Base-by-base conservation (phyloP, 2,888 invertebrate genomes). In the Vanessa cardui region DNA sequence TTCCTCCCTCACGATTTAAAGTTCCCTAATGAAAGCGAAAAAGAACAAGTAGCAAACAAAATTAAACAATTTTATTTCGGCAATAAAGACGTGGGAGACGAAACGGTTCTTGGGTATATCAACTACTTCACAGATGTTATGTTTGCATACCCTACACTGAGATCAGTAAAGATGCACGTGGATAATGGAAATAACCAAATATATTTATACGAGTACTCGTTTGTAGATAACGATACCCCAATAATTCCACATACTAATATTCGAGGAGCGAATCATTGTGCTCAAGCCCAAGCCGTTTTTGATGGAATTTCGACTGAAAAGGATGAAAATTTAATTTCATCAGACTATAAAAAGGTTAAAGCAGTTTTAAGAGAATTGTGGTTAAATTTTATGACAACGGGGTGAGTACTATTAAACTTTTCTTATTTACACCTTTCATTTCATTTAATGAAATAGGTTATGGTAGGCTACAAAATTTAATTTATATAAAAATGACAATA, bases 101-200 rank as follows among this genome's bases (percentile, higher is more conserved):
- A 73, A 0, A 78, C 70, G 5, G 50, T 79, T 54, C 49, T 77
- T 20, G 9, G 63, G 7, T 83, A 72, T 45, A 64, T 75, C 0
- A 49, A 76, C 54, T 84, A 77, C 59, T 78, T 79, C 54, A 68
- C 80, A 2, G 90, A 95, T 91, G 31, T 77, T 9, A 1, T 78
- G 0, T 80, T 84, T 68, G 71, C 68, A 4, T 80, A 79, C 70
- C 71, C 80, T 7, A 78, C 77, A 65, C 64, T 80, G 15, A 79
- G 77, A 65, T 75, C 79, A 6, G 73, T 79, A 2, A 78, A 76
- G 31, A 39, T 81, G 18, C 78, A 77, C 52, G 62, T 72, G 12
- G 52, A 69, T 45, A 69, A 71, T 18, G 77, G 79, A 5, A 75
- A 81, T 58, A 65, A 80, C 33, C 70, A 76, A 39, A 73, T 83